Evolutionary conservation across 2,888 invertebrate genomes (phyloP).

Genomic region (Cybosia mesomella): DNA sequence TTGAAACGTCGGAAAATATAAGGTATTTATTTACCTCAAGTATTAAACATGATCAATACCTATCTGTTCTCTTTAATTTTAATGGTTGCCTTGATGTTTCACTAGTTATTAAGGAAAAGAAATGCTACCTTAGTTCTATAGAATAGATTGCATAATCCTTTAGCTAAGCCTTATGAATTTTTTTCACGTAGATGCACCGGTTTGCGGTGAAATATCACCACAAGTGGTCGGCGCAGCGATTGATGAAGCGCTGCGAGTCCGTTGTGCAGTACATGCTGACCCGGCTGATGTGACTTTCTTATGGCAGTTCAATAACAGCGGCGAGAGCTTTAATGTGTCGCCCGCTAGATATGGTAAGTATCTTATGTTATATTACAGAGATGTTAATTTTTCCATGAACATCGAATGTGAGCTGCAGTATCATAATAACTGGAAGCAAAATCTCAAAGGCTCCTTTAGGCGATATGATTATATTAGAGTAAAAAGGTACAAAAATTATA

Average conservation of each 20-base stretch:
- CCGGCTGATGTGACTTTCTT: conserved; percentile 94
- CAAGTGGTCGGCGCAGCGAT: conserved; percentile 94
- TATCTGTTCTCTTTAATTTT: background rate
- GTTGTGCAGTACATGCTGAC: conserved; percentile 95
- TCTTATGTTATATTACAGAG: background rate
- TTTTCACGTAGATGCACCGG: conserved; percentile 90
- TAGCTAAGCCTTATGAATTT: background rate
- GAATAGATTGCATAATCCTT: background rate
- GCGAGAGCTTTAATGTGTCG: conserved; percentile 94
- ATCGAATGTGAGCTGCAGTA: background rate
- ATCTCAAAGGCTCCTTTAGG: background rate
- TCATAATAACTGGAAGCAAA: background rate
- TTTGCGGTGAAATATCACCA: conserved; percentile 91
- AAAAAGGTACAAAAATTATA: conserved; percentile 9
- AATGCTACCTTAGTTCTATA: background rate
- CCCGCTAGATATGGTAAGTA: conserved; percentile 87
- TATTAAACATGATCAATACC: background rate
- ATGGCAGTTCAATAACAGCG: conserved; percentile 97
- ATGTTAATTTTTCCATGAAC: background rate
- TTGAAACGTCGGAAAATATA: background rate
- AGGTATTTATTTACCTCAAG: conserved; percentile 1
- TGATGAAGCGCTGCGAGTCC: conserved; percentile 93
- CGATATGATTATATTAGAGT: background rate
- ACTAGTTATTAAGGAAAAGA: background rate
- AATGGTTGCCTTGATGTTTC: background rate